These are phyloP conservation scores for Odocoileus hemionus DNA, from an alignment of 2,113 vertebrate genomes.

Conservation along the genomic window DNA sequence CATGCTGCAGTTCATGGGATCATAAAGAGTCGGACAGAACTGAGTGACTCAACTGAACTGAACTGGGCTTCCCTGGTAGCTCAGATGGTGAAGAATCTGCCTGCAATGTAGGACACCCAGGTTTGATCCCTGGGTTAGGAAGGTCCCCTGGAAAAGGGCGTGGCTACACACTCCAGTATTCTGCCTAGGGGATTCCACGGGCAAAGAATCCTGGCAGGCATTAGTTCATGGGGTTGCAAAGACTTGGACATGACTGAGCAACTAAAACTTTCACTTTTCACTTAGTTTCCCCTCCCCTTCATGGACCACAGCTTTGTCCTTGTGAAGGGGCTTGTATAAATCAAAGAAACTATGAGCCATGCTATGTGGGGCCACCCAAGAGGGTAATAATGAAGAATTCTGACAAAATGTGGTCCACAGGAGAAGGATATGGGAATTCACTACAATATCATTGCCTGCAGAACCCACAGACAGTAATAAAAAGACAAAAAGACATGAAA, in stretches of 20 bases:
- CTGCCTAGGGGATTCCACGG: background rate
- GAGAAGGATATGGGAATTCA: background rate
- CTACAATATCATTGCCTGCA: background rate
- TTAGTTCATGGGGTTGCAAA: background rate
- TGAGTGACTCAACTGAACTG: background rate
- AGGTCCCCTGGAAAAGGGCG: background rate
- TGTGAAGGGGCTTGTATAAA: background rate
- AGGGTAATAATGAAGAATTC: background rate
- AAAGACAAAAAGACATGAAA: background rate
- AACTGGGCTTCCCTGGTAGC: background rate
- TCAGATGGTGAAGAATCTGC: background rate
- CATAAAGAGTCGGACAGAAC: background rate
- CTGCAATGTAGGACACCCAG: background rate
- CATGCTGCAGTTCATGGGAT: accelerated
- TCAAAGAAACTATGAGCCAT: background rate
- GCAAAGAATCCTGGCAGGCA: background rate
- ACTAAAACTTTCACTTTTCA: background rate
- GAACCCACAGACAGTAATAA: background rate
- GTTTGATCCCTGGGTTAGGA: background rate
- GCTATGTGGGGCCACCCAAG: background rate
- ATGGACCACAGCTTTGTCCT: background rate
- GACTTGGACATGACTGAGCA: background rate
- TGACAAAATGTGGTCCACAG: background rate
- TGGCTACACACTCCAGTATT: background rate
- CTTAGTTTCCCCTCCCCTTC: background rate